Percentiles rank a stretch among this genome's conserved stretches.
Evolutionary conservation across 2,797 vertebrate species (phyloP).

Genomic region (Cuniculus paca): DNA sequence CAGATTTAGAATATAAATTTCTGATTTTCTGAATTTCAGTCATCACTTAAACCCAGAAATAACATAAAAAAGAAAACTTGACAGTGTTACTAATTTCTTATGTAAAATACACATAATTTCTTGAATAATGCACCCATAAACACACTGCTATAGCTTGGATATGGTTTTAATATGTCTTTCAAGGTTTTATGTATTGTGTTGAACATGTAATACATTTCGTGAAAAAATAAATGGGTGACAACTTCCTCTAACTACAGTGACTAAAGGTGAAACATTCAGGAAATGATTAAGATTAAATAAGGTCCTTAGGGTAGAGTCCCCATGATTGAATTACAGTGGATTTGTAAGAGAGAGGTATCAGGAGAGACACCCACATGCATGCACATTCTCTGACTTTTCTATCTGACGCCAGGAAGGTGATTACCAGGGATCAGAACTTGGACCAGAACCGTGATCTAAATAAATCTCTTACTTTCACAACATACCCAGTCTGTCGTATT

Average conservation of each 20-base stretch:
- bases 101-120: background rate
- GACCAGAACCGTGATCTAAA: too few species aligned
- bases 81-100: background rate
- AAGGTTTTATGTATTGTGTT: background rate
- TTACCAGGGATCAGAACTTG: background rate
- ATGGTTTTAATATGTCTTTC: background rate
- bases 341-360: background rate
- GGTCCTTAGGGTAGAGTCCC: background rate
- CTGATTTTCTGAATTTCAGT: conserved; percentile 59
- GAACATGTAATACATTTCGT: background rate
- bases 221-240: background rate
- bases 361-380: background rate
- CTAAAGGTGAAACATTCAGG: background rate
- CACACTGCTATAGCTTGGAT: background rate
- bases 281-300: background rate
- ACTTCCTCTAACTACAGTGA: background rate
- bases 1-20: conserved; percentile 45
- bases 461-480: background rate
- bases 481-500: background rate
- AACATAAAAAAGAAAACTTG: background rate
- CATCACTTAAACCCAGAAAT: background rate
- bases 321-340: background rate
- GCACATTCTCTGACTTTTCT: too few species aligned
- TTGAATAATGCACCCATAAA: background rate
- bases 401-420: background rate